phyloP scores from a whole-genome alignment of 2,113 vertebrate species.

The Ammodramus savannarum region DNA sequence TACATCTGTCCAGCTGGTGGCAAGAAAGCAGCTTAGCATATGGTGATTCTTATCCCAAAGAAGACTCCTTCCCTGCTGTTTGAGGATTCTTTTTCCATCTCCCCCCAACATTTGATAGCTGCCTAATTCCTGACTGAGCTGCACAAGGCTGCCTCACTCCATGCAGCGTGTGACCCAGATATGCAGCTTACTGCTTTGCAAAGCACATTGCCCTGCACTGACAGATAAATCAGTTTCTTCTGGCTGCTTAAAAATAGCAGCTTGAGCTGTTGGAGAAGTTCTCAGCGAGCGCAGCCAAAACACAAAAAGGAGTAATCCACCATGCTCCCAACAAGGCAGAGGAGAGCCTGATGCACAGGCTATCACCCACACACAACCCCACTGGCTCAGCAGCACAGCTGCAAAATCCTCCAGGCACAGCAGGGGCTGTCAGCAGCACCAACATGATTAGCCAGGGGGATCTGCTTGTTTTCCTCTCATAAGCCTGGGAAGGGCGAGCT shows the following conservation, averaged over 20 bases:
- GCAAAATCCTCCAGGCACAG: not conserved
- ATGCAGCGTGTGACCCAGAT: conserved; percentile 50
- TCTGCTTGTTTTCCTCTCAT: not conserved
- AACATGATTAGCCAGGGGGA: conserved; percentile 10
- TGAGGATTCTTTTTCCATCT: not conserved
- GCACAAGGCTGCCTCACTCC: not conserved
- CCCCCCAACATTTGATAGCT: not conserved
- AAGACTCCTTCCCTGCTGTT: not conserved
- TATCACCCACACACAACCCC: not conserved
- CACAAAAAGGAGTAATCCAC: not conserved
- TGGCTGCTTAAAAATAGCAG: conserved; percentile 45
- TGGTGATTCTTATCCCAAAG: conserved; percentile 10
- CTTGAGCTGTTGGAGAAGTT: conserved; percentile 11
- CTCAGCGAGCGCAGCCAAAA: not conserved
- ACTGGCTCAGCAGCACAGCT: not conserved
- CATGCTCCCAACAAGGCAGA: not conserved
- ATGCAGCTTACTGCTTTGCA: conserved; percentile 41
- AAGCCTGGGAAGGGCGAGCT: not conserved
- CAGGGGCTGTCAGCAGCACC: not conserved
- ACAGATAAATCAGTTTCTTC: conserved; percentile 56
- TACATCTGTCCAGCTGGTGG: not conserved
- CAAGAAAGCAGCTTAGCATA: conserved; percentile 9
- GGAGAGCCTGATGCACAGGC: not conserved
- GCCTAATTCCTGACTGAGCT: conserved; percentile 42
- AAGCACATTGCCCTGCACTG: conserved; percentile 51